Percentiles rank a stretch among this genome's conserved stretches.
Evolutionary conservation across 2,888 invertebrate genomes (phyloP).

Genomic region (Cryptops parisi): DNA sequence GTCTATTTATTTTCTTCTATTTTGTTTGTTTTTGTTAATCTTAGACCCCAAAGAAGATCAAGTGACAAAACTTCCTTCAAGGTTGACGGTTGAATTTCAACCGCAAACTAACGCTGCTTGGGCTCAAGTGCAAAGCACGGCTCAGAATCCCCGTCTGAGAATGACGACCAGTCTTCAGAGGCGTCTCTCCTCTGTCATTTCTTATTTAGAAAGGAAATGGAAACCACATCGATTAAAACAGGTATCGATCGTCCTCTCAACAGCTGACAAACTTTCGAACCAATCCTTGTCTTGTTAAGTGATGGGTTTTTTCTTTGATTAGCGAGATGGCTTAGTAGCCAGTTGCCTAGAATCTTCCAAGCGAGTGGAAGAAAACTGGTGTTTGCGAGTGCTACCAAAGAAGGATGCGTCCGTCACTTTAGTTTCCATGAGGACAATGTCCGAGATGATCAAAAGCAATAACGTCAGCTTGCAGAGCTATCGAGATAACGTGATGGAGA

Average conservation of each 20-base stretch:
- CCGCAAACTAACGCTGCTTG: slow-evolving; percentile 67
- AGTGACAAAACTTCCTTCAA: slow-evolving; percentile 53
- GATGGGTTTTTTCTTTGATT: background rate
- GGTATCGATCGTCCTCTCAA: too few species aligned
- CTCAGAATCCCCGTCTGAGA: slow-evolving; percentile 78
- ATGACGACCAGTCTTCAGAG: slow-evolving; percentile 58
- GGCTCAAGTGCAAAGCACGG: slow-evolving; percentile 61
- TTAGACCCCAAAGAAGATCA: slow-evolving; percentile 50
- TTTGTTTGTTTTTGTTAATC: slow-evolving; percentile 18
- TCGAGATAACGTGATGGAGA: slow-evolving; percentile 12
- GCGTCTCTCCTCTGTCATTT: slow-evolving; percentile 51
- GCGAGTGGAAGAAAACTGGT: slow-evolving; percentile 4
- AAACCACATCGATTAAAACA: slow-evolving; percentile 40
- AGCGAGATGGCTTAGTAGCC: background rate
- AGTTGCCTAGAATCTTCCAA: too few species aligned
- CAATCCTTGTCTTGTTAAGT: too few species aligned
- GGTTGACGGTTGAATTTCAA: slow-evolving; percentile 55
- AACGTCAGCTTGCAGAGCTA: slow-evolving; percentile 22
- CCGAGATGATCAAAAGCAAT: slow-evolving; percentile 20
- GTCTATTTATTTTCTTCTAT: background rate
- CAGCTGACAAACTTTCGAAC: too few species aligned
- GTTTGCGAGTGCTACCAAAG: slow-evolving; percentile 19
- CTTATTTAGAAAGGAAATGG: slow-evolving; percentile 64
- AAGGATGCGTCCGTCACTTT: slow-evolving; percentile 19
- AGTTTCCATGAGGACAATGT: slow-evolving; percentile 17